Percentiles rank a stretch among this genome's conserved stretches.
phyloP scores from a whole-genome alignment of 2,113 vertebrate genomes.

The Tachuris rubrigastra region DNA sequence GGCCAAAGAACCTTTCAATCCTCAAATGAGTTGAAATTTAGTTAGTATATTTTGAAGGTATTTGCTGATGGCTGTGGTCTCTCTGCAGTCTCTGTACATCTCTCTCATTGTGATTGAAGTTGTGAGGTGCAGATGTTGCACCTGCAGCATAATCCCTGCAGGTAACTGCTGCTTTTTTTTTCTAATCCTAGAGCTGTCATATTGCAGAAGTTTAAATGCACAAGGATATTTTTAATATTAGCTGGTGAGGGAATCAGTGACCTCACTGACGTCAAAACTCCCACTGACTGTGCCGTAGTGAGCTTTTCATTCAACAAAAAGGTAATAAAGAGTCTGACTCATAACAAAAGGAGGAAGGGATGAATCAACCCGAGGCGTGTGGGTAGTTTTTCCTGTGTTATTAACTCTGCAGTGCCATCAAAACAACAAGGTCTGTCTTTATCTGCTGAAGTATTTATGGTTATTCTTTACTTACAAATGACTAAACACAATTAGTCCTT shows the following conservation, averaged over 20 bases:
- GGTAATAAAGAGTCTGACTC: constrained; percentile 7
- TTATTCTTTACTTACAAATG: not conserved
- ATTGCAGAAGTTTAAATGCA: not conserved
- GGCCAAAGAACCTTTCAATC: not conserved
- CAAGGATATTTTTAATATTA: not conserved
- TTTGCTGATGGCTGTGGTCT: not conserved
- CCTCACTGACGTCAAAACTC: not conserved
- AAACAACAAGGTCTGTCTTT: not conserved
- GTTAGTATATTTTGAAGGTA: not conserved
- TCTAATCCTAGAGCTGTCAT: not conserved
- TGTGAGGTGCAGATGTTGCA: not conserved
- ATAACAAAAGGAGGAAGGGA: not conserved
- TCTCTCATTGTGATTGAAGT: not conserved
- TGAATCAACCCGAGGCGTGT: constrained; percentile 13
- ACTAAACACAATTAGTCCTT: not conserved
- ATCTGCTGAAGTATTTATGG: not conserved
- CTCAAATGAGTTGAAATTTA: not conserved
- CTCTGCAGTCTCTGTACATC: not conserved
- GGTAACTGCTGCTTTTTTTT: not conserved
- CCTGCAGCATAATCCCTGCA: not conserved
- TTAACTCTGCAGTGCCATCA: not conserved
- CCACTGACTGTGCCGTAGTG: not conserved
- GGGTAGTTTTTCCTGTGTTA: not conserved
- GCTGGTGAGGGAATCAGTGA: not conserved
- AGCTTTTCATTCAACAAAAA: constrained; percentile 38